These are phyloP conservation scores for Chymomyza procnemis DNA, from an alignment of 2,888 invertebrate genomes.

Conservation along the genomic window DNA sequence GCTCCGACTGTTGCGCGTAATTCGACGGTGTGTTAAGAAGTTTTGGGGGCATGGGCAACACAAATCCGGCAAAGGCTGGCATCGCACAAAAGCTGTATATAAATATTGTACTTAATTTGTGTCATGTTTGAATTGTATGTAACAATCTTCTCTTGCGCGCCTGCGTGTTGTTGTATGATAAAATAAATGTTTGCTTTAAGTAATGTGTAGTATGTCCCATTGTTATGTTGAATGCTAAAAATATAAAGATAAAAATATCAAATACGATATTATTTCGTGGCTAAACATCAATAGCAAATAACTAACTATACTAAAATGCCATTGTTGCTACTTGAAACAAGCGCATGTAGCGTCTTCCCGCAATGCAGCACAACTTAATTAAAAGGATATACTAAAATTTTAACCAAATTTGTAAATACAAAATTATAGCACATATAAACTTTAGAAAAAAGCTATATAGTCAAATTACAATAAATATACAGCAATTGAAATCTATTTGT, in stretches of 20 bases:
- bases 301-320: not conserved
- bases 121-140: conserved; percentile 44
- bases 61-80: not conserved
- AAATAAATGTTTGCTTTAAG: conserved; percentile 7
- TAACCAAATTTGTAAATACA: not conserved
- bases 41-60: no score
- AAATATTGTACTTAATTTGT: conserved; percentile 14
- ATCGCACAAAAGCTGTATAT: not conserved
- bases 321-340: not conserved
- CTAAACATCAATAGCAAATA: not conserved
- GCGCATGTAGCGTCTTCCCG: not conserved
- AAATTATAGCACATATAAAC: not conserved
- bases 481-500: conserved; percentile 28
- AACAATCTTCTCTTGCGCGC: conserved; percentile 18
- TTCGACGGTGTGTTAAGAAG: conserved; percentile 50
- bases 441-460: not conserved
- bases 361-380: not conserved
- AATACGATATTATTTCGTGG: not conserved
- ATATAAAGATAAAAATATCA: conserved; percentile 31
- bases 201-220: conserved; percentile 14
- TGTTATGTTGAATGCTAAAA: conserved; percentile 35
- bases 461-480: conserved; percentile 29
- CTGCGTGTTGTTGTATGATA: conserved; percentile 22
- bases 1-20: conserved; percentile 46
- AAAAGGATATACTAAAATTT: not conserved